Percentiles rank a stretch among this genome's conserved stretches.
Conservation (phyloP, 2,797 vertebrate species). For the Hydrolagus colliei region DNA sequence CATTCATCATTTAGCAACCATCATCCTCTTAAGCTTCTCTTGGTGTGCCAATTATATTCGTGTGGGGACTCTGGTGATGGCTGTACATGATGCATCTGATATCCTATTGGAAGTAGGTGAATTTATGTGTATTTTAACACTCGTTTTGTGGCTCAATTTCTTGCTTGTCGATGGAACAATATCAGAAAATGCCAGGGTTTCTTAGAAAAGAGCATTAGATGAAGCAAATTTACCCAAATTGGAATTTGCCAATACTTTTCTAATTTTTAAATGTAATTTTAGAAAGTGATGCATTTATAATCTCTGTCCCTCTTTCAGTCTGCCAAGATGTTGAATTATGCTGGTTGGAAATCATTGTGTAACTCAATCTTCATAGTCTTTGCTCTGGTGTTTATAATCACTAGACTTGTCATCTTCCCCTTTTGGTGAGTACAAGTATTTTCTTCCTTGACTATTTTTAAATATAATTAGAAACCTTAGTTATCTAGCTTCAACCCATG, state of each 20-base stretch:
- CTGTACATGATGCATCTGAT: constrained; percentile 82
- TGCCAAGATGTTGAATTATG: constrained; percentile 90
- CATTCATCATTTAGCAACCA: constrained; percentile 81
- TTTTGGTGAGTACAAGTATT: constrained; percentile 70
- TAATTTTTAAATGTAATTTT: background rate
- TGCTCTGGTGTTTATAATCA: constrained; percentile 68
- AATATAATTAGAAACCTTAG: no score
- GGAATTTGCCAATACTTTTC: background rate
- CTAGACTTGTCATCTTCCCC: constrained; percentile 79
- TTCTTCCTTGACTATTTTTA: no score
- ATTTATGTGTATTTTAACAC: background rate
- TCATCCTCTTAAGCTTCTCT: constrained; percentile 76
- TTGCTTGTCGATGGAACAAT: background rate
- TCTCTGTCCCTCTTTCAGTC: constrained; percentile 59
- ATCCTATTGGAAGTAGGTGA: constrained; percentile 79
- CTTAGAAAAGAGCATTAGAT: background rate
- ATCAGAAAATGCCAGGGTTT: background rate
- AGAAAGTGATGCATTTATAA: background rate
- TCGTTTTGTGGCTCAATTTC: background rate
- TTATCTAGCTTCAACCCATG: no score
- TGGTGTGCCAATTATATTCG: constrained; percentile 89
- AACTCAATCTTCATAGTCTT: constrained; percentile 78
- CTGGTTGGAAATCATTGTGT: constrained; percentile 74
- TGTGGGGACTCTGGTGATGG: constrained; percentile 77
- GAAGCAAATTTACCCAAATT: background rate